A percentile compares a stretch with the other conserved stretches of the same genome.
Conservation (phyloP, 1,140 invertebrate species). For the Drosophila gunungcola region DNA sequence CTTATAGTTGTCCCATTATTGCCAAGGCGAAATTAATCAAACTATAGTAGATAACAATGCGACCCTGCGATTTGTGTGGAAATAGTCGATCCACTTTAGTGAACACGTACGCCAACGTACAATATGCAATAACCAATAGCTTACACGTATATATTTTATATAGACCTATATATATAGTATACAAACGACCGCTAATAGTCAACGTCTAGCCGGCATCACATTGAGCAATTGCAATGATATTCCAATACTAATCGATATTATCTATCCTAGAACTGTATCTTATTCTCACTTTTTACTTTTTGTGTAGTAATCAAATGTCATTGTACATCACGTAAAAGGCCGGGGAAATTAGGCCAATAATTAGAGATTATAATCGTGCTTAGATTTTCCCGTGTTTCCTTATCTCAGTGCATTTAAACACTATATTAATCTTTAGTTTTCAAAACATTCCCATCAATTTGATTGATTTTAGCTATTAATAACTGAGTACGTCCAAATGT, state of each 20-base stretch:
- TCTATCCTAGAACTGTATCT: constrained; percentile 8
- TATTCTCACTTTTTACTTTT: neutral
- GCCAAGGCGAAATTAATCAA: neutral
- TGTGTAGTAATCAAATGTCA: neutral
- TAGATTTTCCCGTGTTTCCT: constrained; percentile 1
- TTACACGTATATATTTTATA: constrained; percentile 35
- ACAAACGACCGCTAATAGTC: constrained; percentile 15
- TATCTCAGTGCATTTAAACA: constrained; percentile 5
- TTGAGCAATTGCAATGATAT: constrained; percentile 20
- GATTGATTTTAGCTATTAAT: constrained; percentile 34
- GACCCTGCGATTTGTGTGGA: constrained; percentile 3
- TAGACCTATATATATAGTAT: constrained; percentile 31
- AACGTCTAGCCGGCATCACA: constrained; percentile 12
- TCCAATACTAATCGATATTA: constrained; percentile 35
- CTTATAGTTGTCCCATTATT: neutral
- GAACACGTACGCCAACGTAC: constrained; percentile 12
- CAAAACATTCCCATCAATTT: constrained; percentile 34
- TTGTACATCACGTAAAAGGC: neutral
- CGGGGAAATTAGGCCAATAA: neutral
- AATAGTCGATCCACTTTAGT: constrained; percentile 6
- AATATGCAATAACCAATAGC: constrained; percentile 36
- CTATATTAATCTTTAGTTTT: constrained; percentile 16
- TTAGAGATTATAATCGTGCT: neutral
- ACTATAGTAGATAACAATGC: constrained; percentile 1
- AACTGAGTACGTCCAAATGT: constrained; percentile 55